Evolutionary conservation across 2,888 invertebrate species (phyloP).

Genomic region (Molanna angustata): DNA sequence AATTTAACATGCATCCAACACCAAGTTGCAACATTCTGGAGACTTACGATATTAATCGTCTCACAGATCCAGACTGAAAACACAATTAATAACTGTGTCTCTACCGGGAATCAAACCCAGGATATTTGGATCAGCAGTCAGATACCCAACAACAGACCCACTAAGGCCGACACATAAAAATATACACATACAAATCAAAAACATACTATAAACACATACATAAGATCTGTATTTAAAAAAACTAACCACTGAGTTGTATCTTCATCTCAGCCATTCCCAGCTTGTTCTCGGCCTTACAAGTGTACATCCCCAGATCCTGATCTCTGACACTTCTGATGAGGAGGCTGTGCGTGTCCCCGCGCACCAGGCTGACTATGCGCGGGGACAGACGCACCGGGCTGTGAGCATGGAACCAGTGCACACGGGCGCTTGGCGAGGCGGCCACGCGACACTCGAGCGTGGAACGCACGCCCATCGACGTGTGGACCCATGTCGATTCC

Average conservation of each 20-base stretch:
- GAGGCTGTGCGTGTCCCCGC: slow-evolving; percentile 60
- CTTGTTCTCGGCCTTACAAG: slow-evolving; percentile 73
- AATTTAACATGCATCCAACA: too few relatives aligned
- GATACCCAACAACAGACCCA: too few relatives aligned
- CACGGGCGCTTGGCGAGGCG: slow-evolving; percentile 66
- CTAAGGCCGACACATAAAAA: too few relatives aligned
- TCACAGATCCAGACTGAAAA: too few relatives aligned
- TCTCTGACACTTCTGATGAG: slow-evolving; percentile 65
- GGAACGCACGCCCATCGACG: slow-evolving; percentile 66
- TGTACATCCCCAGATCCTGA: slow-evolving; percentile 73
- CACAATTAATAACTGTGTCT: too few relatives aligned
- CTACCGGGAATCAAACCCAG: too few relatives aligned
- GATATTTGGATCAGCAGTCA: too few relatives aligned
- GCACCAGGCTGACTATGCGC: slow-evolving; percentile 52
- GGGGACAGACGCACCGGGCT: slow-evolving; percentile 52
- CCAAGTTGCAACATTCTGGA: too few relatives aligned
- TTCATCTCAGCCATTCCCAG: slow-evolving; percentile 68
- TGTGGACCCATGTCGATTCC: slow-evolving; percentile 68
- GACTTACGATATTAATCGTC: too few relatives aligned
- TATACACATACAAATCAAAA: too few relatives aligned
- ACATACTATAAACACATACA: too few relatives aligned
- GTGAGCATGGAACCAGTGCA: slow-evolving; percentile 67
- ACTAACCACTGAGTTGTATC: slow-evolving; percentile 71
- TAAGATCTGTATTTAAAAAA: too few relatives aligned
- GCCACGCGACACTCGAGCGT: slow-evolving; percentile 67